Conservation (phyloP, 2,797 vertebrate genomes). For the Neosalanx taihuensis region DNA sequence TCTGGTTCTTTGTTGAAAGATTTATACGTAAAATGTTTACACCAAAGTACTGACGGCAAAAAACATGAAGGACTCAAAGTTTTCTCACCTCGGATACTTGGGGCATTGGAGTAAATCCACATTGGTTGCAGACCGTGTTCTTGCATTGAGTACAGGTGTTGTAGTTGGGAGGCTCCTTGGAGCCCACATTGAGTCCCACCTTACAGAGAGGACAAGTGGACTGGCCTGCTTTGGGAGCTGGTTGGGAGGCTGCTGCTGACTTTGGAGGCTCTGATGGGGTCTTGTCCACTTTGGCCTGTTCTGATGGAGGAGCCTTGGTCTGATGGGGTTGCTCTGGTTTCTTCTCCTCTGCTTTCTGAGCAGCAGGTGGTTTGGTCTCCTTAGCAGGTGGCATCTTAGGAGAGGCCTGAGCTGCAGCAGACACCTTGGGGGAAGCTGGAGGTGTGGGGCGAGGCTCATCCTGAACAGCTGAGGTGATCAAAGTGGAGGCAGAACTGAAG, state of each 20-base stretch:
- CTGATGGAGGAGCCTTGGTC: conserved; percentile 29
- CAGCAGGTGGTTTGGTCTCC: conserved; percentile 8
- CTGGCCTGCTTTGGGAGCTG: conserved; percentile 38
- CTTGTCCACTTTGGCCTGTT: conserved; percentile 47
- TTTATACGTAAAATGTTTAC: background rate
- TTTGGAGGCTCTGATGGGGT: conserved; percentile 39
- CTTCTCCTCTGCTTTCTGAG: conserved; percentile 48
- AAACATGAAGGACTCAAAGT: background rate
- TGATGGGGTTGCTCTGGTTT: conserved; percentile 48
- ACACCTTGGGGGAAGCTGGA: conserved; percentile 70
- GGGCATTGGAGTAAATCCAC: conserved; percentile 92
- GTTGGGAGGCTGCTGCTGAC: conserved; percentile 49
- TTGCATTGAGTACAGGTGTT: conserved; percentile 91
- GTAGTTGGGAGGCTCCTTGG: conserved; percentile 81
- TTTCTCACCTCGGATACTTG: conserved; percentile 67
- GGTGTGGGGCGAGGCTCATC: conserved; percentile 63
- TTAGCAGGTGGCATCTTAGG: conserved; percentile 38
- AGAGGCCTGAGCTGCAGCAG: conserved; percentile 10
- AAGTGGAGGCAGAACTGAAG: conserved; percentile 89
- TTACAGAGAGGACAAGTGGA: conserved; percentile 86
- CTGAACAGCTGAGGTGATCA: conserved; percentile 87
- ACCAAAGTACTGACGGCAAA: background rate
- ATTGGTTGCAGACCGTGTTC: conserved; percentile 84
- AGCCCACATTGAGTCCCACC: conserved; percentile 76
- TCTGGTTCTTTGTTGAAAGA: background rate